Percentiles rank a stretch among this genome's conserved stretches.
phyloP scores from a whole-genome alignment of 1,140 invertebrate species.

The Zaprionus gabonicus region DNA sequence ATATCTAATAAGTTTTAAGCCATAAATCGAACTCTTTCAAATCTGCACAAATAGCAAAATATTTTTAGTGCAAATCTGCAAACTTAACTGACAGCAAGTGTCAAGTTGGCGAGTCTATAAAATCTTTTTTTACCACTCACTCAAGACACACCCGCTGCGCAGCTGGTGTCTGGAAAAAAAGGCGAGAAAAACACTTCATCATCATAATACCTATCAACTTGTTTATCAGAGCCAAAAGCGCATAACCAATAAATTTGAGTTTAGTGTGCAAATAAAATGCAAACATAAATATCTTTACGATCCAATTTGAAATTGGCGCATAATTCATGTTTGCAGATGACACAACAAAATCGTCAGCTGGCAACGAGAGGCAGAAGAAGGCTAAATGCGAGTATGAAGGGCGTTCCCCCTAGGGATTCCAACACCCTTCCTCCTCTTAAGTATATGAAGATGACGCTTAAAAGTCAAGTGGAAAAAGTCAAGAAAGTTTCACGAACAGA shows the following conservation, averaged over 20 bases:
- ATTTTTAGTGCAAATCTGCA: neutral
- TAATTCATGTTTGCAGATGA: constrained; percentile 45
- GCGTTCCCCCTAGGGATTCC: neutral
- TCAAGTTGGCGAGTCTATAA: constrained; percentile 1
- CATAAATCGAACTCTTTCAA: neutral
- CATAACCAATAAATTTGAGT: constrained; percentile 39
- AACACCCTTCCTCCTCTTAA: neutral
- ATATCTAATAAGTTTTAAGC: neutral
- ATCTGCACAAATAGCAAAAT: neutral
- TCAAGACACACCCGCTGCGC: constrained; percentile 13
- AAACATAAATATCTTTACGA: constrained; percentile 48
- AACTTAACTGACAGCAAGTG: constrained; percentile 6
- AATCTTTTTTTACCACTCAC: constrained; percentile 8
- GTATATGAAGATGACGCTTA: constrained; percentile 23
- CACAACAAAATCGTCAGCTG: constrained; percentile 32
- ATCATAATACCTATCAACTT: constrained; percentile 37
- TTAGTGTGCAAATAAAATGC: constrained; percentile 50
- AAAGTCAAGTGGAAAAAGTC: constrained; percentile 30
- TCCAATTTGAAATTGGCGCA: constrained; percentile 41
- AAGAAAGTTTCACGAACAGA: constrained; percentile 47
- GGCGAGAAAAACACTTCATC: constrained; percentile 28
- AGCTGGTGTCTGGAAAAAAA: neutral
- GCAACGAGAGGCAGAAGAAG: neutral
- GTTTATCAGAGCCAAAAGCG: constrained; percentile 34
- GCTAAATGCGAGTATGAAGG: constrained; percentile 2